Evolutionary conservation across 2,888 invertebrate genomes (phyloP).

Genomic region (Steromphala cineraria): DNA sequence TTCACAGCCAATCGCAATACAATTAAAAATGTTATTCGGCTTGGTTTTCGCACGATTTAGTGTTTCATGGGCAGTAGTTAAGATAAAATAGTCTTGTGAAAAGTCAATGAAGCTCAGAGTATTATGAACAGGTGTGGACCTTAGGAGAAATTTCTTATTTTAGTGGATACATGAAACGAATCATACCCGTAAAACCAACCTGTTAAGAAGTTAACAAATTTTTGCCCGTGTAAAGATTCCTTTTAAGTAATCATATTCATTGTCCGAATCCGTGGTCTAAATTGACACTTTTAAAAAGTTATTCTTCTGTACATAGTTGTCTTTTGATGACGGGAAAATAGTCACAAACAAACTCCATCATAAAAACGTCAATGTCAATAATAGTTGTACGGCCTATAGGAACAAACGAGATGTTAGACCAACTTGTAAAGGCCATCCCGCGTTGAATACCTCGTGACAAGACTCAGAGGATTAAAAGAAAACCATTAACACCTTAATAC

Average conservation of each 20-base stretch:
- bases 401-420: background rate
- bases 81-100: background rate
- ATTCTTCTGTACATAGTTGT: background rate
- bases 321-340: background rate
- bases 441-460: background rate
- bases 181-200: background rate
- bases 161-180: background rate
- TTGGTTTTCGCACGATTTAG: background rate
- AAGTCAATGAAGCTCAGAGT: background rate
- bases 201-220: background rate
- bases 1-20: background rate
- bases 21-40: background rate
- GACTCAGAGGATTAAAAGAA: background rate
- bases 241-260: conserved; percentile 2
- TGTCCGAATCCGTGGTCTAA: background rate
- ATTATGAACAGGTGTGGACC: background rate
- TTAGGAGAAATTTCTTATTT: background rate
- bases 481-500: background rate
- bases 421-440: background rate
- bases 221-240: background rate
- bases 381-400: background rate
- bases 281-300: background rate
- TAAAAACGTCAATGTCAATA: background rate
- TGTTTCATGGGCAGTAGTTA: background rate
- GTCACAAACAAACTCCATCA: background rate